Evolutionary conservation across 2,113 vertebrate genomes (phyloP), one percentile per base, ranked within the genome.

Genomic region (Megalops atlanticus): DNA sequence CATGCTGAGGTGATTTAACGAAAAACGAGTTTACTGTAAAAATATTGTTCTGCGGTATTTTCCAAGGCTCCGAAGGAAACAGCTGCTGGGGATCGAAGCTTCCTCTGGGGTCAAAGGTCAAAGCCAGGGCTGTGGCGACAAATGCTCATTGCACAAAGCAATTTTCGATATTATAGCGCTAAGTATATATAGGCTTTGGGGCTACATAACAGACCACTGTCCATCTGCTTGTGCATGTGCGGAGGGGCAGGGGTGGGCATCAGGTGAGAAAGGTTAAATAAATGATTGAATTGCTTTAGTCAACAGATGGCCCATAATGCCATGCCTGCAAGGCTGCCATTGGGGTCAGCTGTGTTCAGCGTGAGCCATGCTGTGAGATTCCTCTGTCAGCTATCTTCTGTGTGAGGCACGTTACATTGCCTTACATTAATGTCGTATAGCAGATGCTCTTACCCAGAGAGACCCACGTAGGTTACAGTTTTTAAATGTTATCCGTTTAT

Each of bases 261-360:
- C 24, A 45, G 31, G 54, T 71, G 58, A 70, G 33, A 49, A 43
- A 49, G 43, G 70, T 77, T 76, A 76, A 33, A 77, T 77, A 36
- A 77, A 82, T 72, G 69, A 76, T 76, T 75, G 16, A 41, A 81
- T 74, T 74, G 49, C 41, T 80, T 71, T 41, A 71, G 78, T 2
- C 78, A 80, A 75, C 79, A 81, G 72, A 75, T 64, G 47, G 47
- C n/a, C 27, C 72, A 68, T 81, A 45, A 68, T 40, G 33, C 14
- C 69, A 81, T 76, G 76, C 16, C 52, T 76, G 49, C 35, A 43
- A 76, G 39, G 74, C n/a, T 38, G 40, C 14, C 43, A 45, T 45
- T n/a, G 43, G 43, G 43, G 52, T 31, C 24, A 45, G 33, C 45
- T 52, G 15, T 64, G 35, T 31, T 64, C 54, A 58, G 8, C 38